Evolutionary conservation across 2,797 vertebrate species (phyloP).

Genomic region (Centroberyx gerrardi): DNA sequence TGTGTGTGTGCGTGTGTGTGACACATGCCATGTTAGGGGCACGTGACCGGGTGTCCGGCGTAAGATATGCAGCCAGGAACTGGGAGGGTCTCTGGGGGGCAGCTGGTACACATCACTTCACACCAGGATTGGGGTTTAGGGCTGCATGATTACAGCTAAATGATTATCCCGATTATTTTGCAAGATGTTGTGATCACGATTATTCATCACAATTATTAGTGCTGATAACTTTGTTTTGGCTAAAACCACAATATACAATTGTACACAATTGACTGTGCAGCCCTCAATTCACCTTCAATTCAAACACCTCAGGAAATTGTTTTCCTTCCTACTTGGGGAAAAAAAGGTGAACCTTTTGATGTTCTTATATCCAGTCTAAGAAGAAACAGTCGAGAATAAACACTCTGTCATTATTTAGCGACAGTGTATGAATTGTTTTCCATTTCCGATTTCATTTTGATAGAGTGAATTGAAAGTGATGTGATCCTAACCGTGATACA

Average conservation of each 20-base stretch:
- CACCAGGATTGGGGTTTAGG: background rate
- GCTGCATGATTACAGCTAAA: too few species aligned
- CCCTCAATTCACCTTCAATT: too few species aligned
- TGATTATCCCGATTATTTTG: too few species aligned
- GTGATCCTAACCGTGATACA: slow-evolving; percentile 25
- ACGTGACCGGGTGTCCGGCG: background rate
- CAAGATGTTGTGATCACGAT: too few species aligned
- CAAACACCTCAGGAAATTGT: too few species aligned
- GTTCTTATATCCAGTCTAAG: background rate
- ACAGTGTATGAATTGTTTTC: slow-evolving; percentile 16
- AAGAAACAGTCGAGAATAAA: slow-evolving; percentile 1
- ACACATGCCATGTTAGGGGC: background rate
- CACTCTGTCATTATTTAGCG: too few species aligned
- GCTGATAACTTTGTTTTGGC: too few species aligned
- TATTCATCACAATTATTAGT: too few species aligned
- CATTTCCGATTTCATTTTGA: slow-evolving; percentile 9
- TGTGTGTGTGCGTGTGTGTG: background rate
- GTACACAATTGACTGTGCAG: too few species aligned
- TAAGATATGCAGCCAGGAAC: slow-evolving; percentile 40
- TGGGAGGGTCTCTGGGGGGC: slow-evolving; percentile 29
- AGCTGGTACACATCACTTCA: slow-evolving; percentile 14
- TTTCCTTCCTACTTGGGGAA: too few species aligned
- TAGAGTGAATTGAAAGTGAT: slow-evolving; percentile 35
- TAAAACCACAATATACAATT: too few species aligned
- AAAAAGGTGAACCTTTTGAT: too few species aligned